phyloP scores from a whole-genome alignment of 1,140 invertebrate genomes.

The Paraescarpia echinospica region DNA sequence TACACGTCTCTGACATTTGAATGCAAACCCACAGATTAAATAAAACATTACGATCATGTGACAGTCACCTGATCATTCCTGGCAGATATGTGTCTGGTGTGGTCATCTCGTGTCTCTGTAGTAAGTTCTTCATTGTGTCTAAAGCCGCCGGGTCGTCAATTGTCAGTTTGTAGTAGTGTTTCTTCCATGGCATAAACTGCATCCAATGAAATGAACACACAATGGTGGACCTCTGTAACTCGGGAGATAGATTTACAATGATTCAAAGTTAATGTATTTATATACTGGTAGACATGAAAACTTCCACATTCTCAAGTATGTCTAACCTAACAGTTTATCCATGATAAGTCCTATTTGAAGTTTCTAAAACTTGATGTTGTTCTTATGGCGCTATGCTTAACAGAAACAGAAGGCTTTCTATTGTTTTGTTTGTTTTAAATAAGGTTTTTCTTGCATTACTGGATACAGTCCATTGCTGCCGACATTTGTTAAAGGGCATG shows the following conservation, averaged over 20 bases:
- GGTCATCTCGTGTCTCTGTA: constrained; percentile 35
- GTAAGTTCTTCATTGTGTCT: constrained; percentile 26
- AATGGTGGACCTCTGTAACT: background rate
- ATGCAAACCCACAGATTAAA: too few species aligned
- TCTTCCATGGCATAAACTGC: constrained; percentile 53
- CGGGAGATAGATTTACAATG: background rate
- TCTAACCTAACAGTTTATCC: too few species aligned
- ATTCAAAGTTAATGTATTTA: background rate
- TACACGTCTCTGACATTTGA: background rate
- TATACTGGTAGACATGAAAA: too few species aligned
- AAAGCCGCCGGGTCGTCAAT: constrained; percentile 28
- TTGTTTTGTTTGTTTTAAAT: too few species aligned
- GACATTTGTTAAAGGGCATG: too few species aligned
- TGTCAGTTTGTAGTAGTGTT: constrained; percentile 42
- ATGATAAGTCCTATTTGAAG: too few species aligned
- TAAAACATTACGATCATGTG: constrained; percentile 31
- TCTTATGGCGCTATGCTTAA: too few species aligned
- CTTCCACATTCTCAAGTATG: too few species aligned
- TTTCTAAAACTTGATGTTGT: too few species aligned
- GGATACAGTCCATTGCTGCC: too few species aligned
- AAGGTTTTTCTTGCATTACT: too few species aligned
- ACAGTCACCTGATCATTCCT: constrained; percentile 33
- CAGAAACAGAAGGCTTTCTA: too few species aligned
- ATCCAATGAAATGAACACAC: background rate
- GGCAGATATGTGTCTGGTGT: constrained; percentile 17